A percentile compares a stretch with the other conserved stretches of the same genome.
Evolutionary conservation across 2,888 invertebrate species (phyloP).

Genomic region (Oscheius sp.): DNA sequence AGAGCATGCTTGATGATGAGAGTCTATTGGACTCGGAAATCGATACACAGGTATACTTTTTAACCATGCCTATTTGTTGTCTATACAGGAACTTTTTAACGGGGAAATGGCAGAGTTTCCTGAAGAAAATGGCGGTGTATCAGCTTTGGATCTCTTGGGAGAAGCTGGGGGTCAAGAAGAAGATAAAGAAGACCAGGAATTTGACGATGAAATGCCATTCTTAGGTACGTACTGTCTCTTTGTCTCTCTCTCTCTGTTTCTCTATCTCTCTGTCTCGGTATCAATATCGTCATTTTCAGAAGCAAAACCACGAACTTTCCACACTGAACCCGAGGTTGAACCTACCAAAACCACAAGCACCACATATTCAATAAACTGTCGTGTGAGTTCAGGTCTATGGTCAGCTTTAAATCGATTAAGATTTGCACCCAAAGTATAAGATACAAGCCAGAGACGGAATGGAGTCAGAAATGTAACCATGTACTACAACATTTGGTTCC

Average conservation of each 20-base stretch:
- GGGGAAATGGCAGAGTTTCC: no score
- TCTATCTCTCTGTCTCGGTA: background rate
- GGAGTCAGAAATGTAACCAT: constrained; percentile 3
- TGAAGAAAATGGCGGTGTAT: no score
- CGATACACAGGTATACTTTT: background rate
- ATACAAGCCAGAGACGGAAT: background rate
- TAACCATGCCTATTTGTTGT: background rate
- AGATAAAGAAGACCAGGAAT: background rate
- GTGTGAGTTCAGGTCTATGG: background rate
- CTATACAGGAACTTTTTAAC: background rate
- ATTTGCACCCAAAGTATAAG: background rate
- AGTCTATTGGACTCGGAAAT: background rate
- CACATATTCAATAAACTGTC: background rate
- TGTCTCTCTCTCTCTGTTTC: background rate
- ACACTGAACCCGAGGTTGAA: background rate
- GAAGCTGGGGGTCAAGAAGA: background rate
- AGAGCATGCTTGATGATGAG: background rate
- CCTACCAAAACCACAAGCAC: background rate
- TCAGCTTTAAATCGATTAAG: background rate
- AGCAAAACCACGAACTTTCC: background rate
- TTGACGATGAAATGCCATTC: background rate
- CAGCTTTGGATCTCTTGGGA: no score
- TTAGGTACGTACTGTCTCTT: background rate
- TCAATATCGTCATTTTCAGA: background rate
- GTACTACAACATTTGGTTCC: background rate